Conservation (phyloP, 2,797 vertebrate species). For the Psittacula echo region DNA sequence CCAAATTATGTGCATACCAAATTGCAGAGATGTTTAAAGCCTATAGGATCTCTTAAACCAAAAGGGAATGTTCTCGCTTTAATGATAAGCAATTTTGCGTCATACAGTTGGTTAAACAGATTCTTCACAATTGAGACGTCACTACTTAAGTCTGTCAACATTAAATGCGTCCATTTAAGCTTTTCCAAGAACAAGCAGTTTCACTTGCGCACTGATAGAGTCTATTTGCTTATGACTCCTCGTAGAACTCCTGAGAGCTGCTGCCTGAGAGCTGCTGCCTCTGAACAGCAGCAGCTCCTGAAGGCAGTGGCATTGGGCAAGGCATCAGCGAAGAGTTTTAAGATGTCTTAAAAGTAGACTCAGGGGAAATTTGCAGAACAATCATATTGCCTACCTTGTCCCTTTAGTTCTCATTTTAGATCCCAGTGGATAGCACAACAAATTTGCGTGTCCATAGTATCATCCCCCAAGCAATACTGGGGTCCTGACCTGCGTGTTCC, state of each 20-base stretch:
- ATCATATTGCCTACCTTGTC: neutral
- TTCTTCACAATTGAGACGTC: conserved; percentile 70
- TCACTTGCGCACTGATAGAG: conserved; percentile 39
- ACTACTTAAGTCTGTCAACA: conserved; percentile 66
- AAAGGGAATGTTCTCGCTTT: neutral
- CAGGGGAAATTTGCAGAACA: neutral
- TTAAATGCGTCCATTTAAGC: conserved; percentile 69
- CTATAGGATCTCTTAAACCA: neutral
- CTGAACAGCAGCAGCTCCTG: neutral
- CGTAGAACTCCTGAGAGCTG: conserved; percentile 7
- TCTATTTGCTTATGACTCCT: conserved; percentile 58
- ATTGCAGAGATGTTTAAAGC: conserved; percentile 23
- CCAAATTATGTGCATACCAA: conserved; percentile 11
- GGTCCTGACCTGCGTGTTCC: conserved; percentile 7
- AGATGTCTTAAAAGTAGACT: neutral
- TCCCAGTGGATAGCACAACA: neutral
- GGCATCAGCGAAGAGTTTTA: neutral
- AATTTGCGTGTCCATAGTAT: neutral
- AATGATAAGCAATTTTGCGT: conserved; percentile 50
- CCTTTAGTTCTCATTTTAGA: conserved; percentile 13
- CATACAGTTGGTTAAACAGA: conserved; percentile 67
- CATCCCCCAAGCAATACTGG: neutral
- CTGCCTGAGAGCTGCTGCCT: neutral
- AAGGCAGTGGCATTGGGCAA: neutral
- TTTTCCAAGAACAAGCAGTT: conserved; percentile 66